phyloP scores from a whole-genome alignment of 2,113 vertebrate genomes.

The Puma concolor region DNA sequence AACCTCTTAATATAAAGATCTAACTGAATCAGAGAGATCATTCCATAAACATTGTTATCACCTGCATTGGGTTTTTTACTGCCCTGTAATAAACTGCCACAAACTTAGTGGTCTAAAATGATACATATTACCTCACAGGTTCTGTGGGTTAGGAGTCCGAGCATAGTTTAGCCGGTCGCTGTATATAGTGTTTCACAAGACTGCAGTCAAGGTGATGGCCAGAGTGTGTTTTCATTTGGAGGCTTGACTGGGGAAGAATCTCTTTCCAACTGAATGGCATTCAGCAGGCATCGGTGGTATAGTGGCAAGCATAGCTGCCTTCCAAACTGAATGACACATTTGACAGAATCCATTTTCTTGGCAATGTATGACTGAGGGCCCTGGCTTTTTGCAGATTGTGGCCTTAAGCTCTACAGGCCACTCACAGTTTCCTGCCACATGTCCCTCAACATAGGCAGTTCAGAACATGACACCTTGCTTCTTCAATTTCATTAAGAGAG shows the following conservation, averaged over 20 bases:
- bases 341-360: background rate
- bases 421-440: background rate
- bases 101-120: background rate
- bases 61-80: background rate
- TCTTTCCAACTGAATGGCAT: background rate
- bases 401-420: background rate
- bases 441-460: background rate
- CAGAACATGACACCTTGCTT: background rate
- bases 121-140: background rate
- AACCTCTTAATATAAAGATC: background rate
- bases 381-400: background rate
- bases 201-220: background rate
- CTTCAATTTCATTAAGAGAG: background rate
- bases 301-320: too few relatives aligned
- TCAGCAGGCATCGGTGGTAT: too few relatives aligned
- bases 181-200: background rate
- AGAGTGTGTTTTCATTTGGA: background rate
- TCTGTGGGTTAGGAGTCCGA: background rate
- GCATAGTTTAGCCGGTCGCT: background rate
- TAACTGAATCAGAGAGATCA: background rate
- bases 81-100: background rate
- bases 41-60: background rate
- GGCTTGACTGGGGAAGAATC: background rate
- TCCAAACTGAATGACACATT: background rate
- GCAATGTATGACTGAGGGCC: background rate